Percentiles rank a stretch among this genome's conserved stretches.
phyloP scores from a whole-genome alignment of 2,888 invertebrate genomes.

The Rhopalosiphum nymphaeae region DNA sequence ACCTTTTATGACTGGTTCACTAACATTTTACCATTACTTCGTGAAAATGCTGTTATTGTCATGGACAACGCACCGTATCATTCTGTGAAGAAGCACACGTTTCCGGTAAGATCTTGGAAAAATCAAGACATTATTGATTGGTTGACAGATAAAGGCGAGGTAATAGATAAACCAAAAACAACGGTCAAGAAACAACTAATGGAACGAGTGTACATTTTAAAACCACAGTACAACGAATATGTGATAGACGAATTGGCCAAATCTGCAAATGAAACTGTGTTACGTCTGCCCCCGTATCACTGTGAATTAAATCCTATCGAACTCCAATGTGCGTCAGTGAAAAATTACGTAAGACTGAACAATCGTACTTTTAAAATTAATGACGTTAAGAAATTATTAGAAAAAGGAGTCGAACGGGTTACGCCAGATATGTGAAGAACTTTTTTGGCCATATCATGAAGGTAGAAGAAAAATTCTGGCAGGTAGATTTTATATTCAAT shows the following conservation, averaged over 20 bases:
- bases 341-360: background rate
- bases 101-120: background rate
- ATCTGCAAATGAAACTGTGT: conserved; percentile 23
- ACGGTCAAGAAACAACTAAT: conserved; percentile 23
- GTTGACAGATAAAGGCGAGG: background rate
- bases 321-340: conserved; percentile 28
- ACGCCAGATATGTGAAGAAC: no score
- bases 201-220: conserved; percentile 47
- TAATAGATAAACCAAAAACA: background rate
- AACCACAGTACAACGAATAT: conserved; percentile 32
- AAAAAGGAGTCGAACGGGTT: no score
- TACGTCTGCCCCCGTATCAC: conserved; percentile 41
- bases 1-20: conserved; percentile 54
- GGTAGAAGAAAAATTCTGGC: background rate
- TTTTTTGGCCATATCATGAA: no score
- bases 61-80: conserved; percentile 48
- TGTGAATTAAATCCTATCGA: conserved; percentile 58
- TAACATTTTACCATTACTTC: conserved; percentile 10
- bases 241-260: conserved; percentile 43
- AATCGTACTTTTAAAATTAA: no score
- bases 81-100: conserved; percentile 37
- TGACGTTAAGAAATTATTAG: no score
- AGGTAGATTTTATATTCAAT: conserved; percentile 34
- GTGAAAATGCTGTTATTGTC: background rate
- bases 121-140: background rate